Base-by-base conservation (phyloP, 2,888 invertebrate species). In the Pollenia amentaria region DNA sequence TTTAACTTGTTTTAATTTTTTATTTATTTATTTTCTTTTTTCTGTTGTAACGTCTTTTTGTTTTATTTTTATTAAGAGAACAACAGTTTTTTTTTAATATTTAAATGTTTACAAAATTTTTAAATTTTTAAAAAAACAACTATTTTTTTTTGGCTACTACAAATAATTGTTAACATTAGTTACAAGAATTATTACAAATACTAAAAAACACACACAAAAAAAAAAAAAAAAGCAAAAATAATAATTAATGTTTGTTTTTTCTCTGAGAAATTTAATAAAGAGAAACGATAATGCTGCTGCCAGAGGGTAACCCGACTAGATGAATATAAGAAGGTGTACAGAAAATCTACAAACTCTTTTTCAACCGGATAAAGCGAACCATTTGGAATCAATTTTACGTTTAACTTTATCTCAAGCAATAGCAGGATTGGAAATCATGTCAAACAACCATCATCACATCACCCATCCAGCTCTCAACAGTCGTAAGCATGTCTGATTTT, bases 211-310 rank as follows among this genome's bases (percentile, higher is more conserved):
- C n/a, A 55, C 60, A 85, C 69, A 77, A 53, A 65, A 40, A 84
- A 21, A 77, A 21, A 65, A 46, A 81, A 29, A 64, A 62, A 77
- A 67, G 14, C 29, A 16, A 77, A 65, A 70, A 69, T 60, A 73
- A 87, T 87, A 87, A 87, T 87, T 12, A 72, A 79, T 87, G 82
- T 87, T 84, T 84, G 84, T 87, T 87, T 87, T 84, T 87, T 84
- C 80, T 81, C 83, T 84, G 87, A 84, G 87, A 84, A 77, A 81
- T 77, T 69, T 73, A 73, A 65, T 72, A n/a, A 72, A 77, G 78
- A 77, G 76, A 84, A 65, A 51, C 70, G n/a, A 55, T n/a, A 55
- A n/a, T n/a, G 73, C 53, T 44, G 69, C 60, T 48, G 18, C 38
- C 64, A 69, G 10, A 44, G n/a, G 46, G 29, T 14, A 64, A 42